Evolutionary conservation across 1,140 invertebrate species (phyloP).

Genomic region (Rhyacophila brunnea): DNA sequence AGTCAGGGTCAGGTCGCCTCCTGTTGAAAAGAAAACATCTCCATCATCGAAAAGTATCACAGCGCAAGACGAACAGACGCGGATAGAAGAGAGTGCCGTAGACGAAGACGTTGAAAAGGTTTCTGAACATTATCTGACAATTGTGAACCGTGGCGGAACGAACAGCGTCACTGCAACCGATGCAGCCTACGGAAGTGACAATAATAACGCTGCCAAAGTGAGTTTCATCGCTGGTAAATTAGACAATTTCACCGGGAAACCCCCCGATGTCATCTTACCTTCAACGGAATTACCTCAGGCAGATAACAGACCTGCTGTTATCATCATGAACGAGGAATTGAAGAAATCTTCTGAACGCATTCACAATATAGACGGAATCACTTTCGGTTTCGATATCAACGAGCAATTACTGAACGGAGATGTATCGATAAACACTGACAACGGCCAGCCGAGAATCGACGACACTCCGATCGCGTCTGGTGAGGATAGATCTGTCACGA

Average conservation of each 20-base stretch:
- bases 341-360: constrained; percentile 45
- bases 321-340: constrained; percentile 59
- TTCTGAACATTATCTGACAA: constrained; percentile 15
- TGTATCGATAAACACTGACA: constrained; percentile 30
- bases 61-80: neutral
- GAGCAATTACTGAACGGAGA: constrained; percentile 58
- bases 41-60: constrained; percentile 6
- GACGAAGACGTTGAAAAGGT: neutral
- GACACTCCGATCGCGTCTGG: constrained; percentile 33
- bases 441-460: constrained; percentile 29
- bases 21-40: constrained; percentile 15
- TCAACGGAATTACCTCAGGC: constrained; percentile 26
- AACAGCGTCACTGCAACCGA: neutral
- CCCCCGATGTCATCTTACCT: constrained; percentile 30
- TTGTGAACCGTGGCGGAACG: constrained; percentile 16
- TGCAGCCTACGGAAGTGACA: constrained; percentile 7
- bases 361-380: constrained; percentile 58
- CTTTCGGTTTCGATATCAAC: constrained; percentile 70
- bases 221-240: constrained; percentile 14
- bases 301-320: constrained; percentile 59
- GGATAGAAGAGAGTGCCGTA: neutral
- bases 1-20: neutral
- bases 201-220: constrained; percentile 9
- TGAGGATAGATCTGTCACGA: constrained; percentile 21
- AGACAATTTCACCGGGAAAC: constrained; percentile 26